Conservation (phyloP, 1,140 invertebrate genomes). For the Lepidurus packardi region DNA sequence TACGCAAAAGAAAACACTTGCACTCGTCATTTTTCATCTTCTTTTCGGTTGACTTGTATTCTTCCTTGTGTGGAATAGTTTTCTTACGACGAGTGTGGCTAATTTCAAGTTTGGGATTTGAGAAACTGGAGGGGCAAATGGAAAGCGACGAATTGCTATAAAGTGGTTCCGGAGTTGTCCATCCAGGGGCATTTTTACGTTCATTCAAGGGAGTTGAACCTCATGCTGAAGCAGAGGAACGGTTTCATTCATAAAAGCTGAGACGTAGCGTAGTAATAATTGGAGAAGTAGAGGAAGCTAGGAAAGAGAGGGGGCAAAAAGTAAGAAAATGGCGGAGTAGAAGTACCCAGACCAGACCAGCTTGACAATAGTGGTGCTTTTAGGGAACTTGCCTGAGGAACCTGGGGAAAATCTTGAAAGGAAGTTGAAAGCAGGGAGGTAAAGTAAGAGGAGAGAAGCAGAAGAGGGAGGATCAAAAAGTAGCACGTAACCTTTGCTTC, state of each 20-base stretch:
- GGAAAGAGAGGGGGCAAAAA: background rate
- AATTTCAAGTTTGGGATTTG: no score
- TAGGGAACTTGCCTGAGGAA: background rate
- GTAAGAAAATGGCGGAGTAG: background rate
- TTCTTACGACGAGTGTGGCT: no score
- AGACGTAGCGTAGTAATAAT: background rate
- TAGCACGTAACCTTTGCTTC: constrained; percentile 21
- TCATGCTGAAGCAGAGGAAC: background rate
- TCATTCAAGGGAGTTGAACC: constrained; percentile 17
- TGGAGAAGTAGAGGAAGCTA: background rate
- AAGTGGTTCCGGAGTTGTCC: background rate
- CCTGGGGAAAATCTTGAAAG: background rate
- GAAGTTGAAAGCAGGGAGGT: background rate
- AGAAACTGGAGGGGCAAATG: no score
- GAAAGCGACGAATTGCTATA: background rate
- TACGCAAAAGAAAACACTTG: constrained; percentile 9
- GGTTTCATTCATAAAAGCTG: constrained; percentile 20
- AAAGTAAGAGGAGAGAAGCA: background rate
- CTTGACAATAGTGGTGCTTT: constrained; percentile 10
- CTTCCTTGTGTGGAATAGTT: background rate
- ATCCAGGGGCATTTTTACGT: constrained; percentile 11
- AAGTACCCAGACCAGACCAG: background rate
- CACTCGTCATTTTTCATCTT: constrained; percentile 2
- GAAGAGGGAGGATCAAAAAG: background rate
- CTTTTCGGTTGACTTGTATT: background rate